Base-by-base conservation (phyloP, 2,888 invertebrate species). In the Drosophila siamana region DNA sequence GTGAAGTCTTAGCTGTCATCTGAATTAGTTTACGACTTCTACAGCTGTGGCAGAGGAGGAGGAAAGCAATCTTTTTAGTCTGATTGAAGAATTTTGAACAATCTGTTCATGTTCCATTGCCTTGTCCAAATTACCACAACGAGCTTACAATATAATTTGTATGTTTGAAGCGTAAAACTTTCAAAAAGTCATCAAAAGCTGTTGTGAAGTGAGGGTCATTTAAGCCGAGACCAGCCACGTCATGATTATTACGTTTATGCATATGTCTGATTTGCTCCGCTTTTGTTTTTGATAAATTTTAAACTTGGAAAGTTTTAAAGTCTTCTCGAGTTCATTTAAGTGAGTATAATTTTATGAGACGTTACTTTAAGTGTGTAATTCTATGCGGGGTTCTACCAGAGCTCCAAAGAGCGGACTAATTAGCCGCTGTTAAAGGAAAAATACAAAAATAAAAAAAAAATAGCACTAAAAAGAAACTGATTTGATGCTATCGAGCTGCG, bases 181-280 rank as follows among this genome's bases (percentile, higher is more conserved):
- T 83, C 77, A 79, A 70, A 86, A 83, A 83, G 83, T 81, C 83
- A 84, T 83, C 87, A 83, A 83, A 83, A 83, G 74, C 86, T 86
- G 67, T 78, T 75, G 78, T 83, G 72, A 67, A 72, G 71, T 66
- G 80, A 56, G 65, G 68, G 56, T 61, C 62, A 86, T 80, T 77
- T 74, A 71, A 81, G 77, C 61, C 1, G n/a, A 11, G 30, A 9
- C 30, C 9, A 30, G 30, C 9, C n/a, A 44, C n/a, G 62, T 67
- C 67, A 54, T 65, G 57, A 76, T 62, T 59, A 24, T 64, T 46
- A 54, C 52, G n/a, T 11, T 40, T 76, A 66, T 68, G 72, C 73
- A 72, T 75, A 72, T 75, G 77, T 40, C 62, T 65, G 44, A 28
- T 16, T 40, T 52, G 28, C 13, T 46, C 28, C 30, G 9, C 8